phyloP scores from a whole-genome alignment of 2,888 invertebrate species.

The Nysson spinosus region DNA sequence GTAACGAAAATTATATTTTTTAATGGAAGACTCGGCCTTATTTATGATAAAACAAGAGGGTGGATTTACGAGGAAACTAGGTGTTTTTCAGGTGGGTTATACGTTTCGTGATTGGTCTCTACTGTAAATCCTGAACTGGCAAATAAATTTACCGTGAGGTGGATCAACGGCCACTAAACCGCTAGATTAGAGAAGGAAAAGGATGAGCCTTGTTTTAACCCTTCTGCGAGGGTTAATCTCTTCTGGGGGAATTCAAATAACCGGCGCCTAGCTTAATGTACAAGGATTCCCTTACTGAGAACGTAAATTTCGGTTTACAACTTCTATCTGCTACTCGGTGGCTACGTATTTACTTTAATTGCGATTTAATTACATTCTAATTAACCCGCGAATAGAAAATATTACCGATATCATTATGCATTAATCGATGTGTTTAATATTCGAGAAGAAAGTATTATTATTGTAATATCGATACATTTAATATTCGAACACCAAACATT shows the following conservation, averaged over 20 bases:
- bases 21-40: too few species aligned
- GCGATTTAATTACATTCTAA: conserved; percentile 26
- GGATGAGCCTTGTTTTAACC: conserved; percentile 42
- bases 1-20: too few species aligned
- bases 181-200: conserved; percentile 38
- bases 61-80: conserved; percentile 3
- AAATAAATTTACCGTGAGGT: conserved; percentile 33
- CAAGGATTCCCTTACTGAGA: conserved; percentile 11
- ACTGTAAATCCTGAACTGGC: conserved; percentile 34
- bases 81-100: background rate
- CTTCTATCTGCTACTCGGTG: conserved; percentile 11
- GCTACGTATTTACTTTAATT: conserved; percentile 24
- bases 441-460: too few species aligned
- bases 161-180: conserved; percentile 35
- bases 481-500: too few species aligned
- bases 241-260: conserved; percentile 42
- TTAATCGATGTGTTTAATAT: too few species aligned
- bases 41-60: background rate
- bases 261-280: conserved; percentile 12
- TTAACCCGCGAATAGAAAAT: too few species aligned
- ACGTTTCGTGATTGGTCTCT: conserved; percentile 3
- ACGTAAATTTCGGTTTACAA: conserved; percentile 33
- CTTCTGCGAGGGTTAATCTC: conserved; percentile 41
- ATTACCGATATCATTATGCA: too few species aligned
- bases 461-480: too few species aligned